Conservation (phyloP, 2,888 invertebrate species). For the Drosophila cognata region DNA sequence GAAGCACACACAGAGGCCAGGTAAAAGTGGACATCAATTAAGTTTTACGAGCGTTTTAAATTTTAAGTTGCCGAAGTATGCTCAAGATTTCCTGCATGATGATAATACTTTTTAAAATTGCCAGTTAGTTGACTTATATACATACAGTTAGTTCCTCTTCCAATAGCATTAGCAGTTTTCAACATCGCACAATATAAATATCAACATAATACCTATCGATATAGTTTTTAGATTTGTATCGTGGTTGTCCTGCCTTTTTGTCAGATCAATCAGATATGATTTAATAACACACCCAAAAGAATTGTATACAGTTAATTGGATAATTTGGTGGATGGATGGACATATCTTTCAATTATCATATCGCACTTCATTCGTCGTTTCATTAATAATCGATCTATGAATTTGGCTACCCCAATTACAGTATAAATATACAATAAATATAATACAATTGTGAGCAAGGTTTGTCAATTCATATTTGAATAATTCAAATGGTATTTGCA, state of each 20-base stretch:
- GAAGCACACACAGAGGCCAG: neutral
- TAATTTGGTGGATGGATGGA: neutral
- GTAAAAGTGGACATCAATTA: conserved; percentile 37
- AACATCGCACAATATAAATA: neutral
- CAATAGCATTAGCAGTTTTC: neutral
- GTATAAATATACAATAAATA: neutral
- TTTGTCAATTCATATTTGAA: neutral
- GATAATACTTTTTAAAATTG: conserved; percentile 34
- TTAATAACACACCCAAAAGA: neutral
- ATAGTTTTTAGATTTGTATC: neutral
- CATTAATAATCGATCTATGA: neutral
- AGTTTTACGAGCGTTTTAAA: conserved; percentile 49
- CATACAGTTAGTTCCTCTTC: neutral
- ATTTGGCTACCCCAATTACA: neutral
- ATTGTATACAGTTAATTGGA: neutral
- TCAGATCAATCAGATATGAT: neutral
- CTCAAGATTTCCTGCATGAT: neutral
- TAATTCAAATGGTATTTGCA: neutral
- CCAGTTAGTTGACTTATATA: conserved; percentile 13
- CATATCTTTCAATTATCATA: neutral
- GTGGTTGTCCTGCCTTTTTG: neutral
- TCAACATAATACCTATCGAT: neutral
- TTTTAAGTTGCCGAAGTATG: conserved; percentile 31
- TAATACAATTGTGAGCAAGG: neutral
- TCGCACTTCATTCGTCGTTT: neutral